Conservation (phyloP, 2,113 vertebrate species). For the Pipra filicauda region DNA sequence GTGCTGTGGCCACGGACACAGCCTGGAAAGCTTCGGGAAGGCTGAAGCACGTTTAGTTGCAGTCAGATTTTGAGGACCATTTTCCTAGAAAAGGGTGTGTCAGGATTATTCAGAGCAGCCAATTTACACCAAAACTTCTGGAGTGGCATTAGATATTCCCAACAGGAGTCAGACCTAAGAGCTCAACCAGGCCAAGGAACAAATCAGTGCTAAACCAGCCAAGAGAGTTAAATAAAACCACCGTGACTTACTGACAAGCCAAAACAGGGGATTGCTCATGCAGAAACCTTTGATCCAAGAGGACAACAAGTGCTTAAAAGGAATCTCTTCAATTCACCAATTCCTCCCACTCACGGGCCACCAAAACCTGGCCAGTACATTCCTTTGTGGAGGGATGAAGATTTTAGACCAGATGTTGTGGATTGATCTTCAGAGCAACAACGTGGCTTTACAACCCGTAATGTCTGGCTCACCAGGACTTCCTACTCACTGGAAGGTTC, state of each 20-base stretch:
- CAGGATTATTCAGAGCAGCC: background rate
- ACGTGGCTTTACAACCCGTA: rapidly evolving
- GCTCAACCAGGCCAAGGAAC: background rate
- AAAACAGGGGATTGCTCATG: background rate
- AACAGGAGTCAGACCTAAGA: background rate
- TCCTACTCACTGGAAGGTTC: background rate
- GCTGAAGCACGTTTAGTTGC: background rate
- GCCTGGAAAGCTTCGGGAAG: background rate
- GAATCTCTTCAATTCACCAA: background rate
- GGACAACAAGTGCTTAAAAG: background rate
- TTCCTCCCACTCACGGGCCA: background rate
- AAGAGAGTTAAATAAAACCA: background rate
- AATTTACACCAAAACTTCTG: background rate
- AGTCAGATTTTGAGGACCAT: background rate
- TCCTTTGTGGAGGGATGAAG: background rate
- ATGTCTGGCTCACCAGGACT: background rate
- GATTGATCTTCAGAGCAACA: background rate
- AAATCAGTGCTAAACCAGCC: background rate
- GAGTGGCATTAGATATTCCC: background rate
- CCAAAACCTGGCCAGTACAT: background rate
- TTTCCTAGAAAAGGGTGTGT: background rate
- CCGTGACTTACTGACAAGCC: background rate
- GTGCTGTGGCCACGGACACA: background rate
- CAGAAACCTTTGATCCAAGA: background rate
- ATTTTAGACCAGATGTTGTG: background rate